These are phyloP conservation scores for Ochotona princeps DNA, from an alignment of 2,113 vertebrate species.

Conservation along the genomic window DNA sequence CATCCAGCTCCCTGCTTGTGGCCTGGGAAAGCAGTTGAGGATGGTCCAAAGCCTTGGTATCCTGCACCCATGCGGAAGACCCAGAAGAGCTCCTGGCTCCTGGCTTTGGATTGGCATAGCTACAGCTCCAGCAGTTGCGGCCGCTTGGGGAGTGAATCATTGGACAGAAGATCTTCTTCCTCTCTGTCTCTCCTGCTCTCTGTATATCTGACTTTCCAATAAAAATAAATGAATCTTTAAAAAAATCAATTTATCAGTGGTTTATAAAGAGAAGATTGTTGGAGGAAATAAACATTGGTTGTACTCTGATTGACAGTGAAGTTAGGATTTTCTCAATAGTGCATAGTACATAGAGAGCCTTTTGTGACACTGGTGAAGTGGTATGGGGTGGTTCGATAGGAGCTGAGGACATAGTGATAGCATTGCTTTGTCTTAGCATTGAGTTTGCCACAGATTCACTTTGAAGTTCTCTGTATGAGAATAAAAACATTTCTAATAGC, in stretches of 20 bases:
- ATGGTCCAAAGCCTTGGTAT: too few species aligned
- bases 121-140: too few species aligned
- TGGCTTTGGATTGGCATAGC: too few species aligned
- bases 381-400: background rate
- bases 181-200: too few species aligned
- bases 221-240: background rate
- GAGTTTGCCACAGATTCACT: background rate
- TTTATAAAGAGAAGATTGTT: constrained; percentile 20
- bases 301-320: background rate
- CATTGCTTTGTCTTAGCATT: background rate
- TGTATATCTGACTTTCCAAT: too few species aligned
- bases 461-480: background rate
- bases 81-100: too few species aligned
- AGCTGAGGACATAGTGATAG: background rate
- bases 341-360: background rate
- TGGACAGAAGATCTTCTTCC: too few species aligned
- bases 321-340: too few species aligned
- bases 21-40: too few species aligned
- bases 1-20: too few species aligned
- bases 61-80: too few species aligned
- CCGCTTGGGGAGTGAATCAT: too few species aligned
- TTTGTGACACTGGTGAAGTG: background rate
- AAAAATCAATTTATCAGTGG: background rate
- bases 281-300: background rate
- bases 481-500: background rate